Conservation (phyloP, 2,113 vertebrate species). For the Jacana jacana region DNA sequence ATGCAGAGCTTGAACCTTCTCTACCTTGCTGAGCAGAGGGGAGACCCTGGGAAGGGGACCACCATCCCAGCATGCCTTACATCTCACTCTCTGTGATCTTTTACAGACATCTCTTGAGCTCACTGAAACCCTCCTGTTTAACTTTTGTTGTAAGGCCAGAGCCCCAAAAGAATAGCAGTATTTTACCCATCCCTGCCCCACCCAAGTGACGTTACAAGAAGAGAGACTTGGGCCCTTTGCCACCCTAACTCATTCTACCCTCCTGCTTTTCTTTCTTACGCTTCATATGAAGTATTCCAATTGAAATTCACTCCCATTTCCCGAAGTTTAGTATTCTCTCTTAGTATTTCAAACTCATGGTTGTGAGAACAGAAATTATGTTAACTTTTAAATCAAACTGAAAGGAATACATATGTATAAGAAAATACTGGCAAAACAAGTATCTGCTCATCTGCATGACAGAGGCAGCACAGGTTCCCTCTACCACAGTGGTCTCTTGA, state of each 20-base stretch:
- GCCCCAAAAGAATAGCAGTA: background rate
- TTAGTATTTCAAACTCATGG: background rate
- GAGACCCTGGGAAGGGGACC: background rate
- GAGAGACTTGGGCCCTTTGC: background rate
- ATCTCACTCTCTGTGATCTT: background rate
- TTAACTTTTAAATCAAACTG: background rate
- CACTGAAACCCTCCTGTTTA: background rate
- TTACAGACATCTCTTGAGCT: background rate
- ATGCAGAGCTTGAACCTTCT: background rate
- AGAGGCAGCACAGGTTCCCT: background rate
- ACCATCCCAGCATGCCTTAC: background rate
- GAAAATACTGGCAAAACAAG: background rate
- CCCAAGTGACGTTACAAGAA: background rate
- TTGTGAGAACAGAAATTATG: background rate
- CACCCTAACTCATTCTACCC: background rate
- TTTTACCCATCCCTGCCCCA: background rate
- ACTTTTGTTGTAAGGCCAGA: background rate
- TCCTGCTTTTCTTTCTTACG: background rate
- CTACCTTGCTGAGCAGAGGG: background rate
- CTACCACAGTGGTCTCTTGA: background rate
- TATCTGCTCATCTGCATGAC: background rate
- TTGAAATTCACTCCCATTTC: background rate
- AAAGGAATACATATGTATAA: background rate
- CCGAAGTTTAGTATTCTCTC: background rate
- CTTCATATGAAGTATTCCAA: background rate